Evolutionary conservation across 2,797 vertebrate genomes (phyloP).

Genomic region (Anas bernieri): DNA sequence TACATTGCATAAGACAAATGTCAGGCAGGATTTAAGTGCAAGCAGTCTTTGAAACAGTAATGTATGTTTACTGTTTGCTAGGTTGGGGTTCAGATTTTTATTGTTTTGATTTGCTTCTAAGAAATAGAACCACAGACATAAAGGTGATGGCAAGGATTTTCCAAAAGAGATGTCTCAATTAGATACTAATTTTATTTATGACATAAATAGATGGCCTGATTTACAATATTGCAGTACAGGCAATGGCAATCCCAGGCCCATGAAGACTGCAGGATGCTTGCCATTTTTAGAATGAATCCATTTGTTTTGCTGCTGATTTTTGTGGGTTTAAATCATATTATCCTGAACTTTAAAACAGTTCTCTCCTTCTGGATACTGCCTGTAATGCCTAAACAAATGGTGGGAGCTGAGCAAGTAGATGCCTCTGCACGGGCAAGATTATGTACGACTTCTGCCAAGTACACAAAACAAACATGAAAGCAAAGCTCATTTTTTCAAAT

Average conservation of each 20-base stretch:
- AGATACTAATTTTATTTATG: not conserved
- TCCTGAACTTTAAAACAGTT: not conserved
- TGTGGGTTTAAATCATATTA: not conserved
- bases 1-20: not conserved
- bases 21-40: not conserved
- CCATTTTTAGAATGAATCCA: not conserved
- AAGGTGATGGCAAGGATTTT: not conserved
- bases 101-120: constrained; percentile 13
- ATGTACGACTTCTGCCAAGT: not conserved
- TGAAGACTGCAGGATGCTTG: not conserved
- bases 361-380: not conserved
- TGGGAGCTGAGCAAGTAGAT: not conserved
- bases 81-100: not conserved
- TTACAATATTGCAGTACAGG: not conserved
- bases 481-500: not conserved
- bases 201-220: not conserved
- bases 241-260: not conserved
- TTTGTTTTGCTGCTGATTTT: not conserved
- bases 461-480: not conserved
- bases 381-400: not conserved
- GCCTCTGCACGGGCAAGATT: not conserved
- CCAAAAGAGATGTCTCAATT: not conserved
- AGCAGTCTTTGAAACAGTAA: not conserved
- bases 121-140: not conserved
- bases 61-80: not conserved